A percentile compares a stretch with the other conserved stretches of the same genome.
Conservation (phyloP, 2,888 invertebrate genomes). For the Noctua comes region DNA sequence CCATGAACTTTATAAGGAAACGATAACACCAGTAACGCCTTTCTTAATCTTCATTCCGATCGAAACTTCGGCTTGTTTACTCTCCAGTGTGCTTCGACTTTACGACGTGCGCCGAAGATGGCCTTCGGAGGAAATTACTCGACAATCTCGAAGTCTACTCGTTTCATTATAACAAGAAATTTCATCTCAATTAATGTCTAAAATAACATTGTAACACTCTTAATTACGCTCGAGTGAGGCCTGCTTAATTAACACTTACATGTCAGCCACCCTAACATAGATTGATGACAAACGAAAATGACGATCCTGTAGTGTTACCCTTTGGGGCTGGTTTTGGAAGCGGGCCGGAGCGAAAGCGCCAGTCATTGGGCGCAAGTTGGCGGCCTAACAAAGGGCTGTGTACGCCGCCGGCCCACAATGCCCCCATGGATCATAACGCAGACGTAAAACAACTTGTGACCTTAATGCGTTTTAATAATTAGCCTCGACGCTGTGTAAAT, state of each 20-base stretch:
- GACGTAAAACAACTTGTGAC: slow-evolving; percentile 81
- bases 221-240: slow-evolving; percentile 90
- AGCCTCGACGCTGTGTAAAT: slow-evolving; percentile 72
- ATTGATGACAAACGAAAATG: slow-evolving; percentile 90
- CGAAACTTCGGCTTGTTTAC: slow-evolving; percentile 86
- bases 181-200: slow-evolving; percentile 90
- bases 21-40: slow-evolving; percentile 83
- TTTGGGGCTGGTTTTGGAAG: slow-evolving; percentile 81
- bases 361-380: slow-evolving; percentile 85
- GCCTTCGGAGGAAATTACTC: slow-evolving; percentile 84
- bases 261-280: slow-evolving; percentile 89
- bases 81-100: slow-evolving; percentile 79
- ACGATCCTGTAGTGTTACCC: slow-evolving; percentile 85
- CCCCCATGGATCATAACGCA: slow-evolving; percentile 82
- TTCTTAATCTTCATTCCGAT: slow-evolving; percentile 85
- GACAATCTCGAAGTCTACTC: slow-evolving; percentile 74
- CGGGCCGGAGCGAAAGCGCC: slow-evolving; percentile 81
- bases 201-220: slow-evolving; percentile 90
- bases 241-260: slow-evolving; percentile 90
- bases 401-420: slow-evolving; percentile 73
- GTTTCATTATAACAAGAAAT: slow-evolving; percentile 88
- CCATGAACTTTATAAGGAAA: slow-evolving; percentile 79
- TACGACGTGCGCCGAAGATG: slow-evolving; percentile 79
- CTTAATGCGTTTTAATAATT: slow-evolving; percentile 89
- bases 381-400: slow-evolving; percentile 82